phyloP scores from a whole-genome alignment of 2,113 vertebrate species.

The Sylvietta virens region DNA sequence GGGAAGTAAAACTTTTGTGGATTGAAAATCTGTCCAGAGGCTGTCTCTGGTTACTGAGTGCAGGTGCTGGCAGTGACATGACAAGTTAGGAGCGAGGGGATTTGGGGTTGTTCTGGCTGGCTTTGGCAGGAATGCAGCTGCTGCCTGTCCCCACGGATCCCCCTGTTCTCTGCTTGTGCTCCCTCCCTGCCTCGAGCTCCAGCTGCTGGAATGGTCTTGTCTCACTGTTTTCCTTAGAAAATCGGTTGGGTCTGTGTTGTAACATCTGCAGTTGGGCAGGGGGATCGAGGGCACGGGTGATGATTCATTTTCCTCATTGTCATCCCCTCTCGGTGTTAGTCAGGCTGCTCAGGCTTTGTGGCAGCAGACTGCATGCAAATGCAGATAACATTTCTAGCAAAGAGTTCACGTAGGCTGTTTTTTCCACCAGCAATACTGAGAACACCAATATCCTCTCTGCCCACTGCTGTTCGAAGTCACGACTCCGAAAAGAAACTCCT shows the following conservation, averaged over 20 bases:
- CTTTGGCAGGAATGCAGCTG: neutral
- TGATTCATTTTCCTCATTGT: neutral
- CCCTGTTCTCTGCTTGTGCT: neutral
- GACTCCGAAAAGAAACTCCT: neutral
- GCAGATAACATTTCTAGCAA: neutral
- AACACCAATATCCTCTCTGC: neutral
- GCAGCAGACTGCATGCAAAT: slow-evolving; percentile 9
- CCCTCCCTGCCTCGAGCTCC: neutral
- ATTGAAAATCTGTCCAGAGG: neutral
- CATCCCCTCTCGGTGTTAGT: neutral
- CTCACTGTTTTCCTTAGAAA: neutral
- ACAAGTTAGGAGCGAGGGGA: neutral
- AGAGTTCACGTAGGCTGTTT: neutral
- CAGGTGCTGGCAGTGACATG: neutral
- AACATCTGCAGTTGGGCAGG: neutral
- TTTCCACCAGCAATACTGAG: neutral
- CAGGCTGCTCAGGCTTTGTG: neutral
- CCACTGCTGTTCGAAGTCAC: neutral
- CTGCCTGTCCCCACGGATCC: rapidly evolving
- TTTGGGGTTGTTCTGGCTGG: neutral
- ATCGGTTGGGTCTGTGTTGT: neutral
- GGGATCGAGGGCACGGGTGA: neutral
- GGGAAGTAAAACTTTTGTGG: neutral
- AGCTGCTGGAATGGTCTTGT: neutral
- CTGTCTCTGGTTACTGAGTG: neutral